Conservation (phyloP, 2,113 vertebrate genomes). For the Plecturocebus donacophilus region DNA sequence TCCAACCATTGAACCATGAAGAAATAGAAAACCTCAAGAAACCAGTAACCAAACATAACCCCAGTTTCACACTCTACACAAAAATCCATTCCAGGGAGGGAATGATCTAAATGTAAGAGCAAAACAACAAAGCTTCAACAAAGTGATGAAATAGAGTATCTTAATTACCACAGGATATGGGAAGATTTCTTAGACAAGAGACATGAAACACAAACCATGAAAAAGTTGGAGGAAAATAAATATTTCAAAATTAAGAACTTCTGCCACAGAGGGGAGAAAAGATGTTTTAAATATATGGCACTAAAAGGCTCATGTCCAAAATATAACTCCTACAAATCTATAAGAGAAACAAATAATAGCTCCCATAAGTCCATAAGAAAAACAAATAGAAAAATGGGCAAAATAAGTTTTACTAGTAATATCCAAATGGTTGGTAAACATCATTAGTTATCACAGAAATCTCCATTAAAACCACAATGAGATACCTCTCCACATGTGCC, state of each 20-base stretch:
- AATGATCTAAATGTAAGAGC: neutral
- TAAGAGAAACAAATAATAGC: neutral
- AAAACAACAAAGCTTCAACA: neutral
- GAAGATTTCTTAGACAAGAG: neutral
- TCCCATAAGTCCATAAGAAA: neutral
- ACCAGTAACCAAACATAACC: neutral
- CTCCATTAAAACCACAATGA: neutral
- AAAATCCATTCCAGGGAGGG: neutral
- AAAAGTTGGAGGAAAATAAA: neutral
- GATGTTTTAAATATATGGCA: neutral
- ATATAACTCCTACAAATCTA: neutral
- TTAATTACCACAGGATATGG: neutral
- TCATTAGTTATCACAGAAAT: neutral
- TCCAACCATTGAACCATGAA: neutral
- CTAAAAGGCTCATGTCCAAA: neutral
- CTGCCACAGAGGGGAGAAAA: neutral
- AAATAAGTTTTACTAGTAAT: neutral
- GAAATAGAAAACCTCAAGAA: neutral
- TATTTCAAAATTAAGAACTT: neutral
- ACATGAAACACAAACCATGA: neutral
- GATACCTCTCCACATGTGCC: neutral
- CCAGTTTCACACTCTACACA: neutral
- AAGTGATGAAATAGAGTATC: neutral
- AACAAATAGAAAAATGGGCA: neutral
- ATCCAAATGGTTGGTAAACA: neutral